Conservation (phyloP, 2,888 invertebrate genomes). For the Drosophila meridiana region DNA sequence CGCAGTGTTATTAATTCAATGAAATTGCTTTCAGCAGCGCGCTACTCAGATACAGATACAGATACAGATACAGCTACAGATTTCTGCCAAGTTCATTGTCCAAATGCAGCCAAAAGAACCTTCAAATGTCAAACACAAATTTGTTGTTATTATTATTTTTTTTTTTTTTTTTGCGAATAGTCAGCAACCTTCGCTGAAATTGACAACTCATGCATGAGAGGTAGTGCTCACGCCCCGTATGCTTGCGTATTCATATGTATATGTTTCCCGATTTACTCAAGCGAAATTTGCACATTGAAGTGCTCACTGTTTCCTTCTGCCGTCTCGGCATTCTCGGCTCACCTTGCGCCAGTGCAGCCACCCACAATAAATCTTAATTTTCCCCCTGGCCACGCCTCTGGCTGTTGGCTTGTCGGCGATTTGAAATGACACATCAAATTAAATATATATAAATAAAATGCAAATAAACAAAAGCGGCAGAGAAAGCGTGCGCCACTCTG, state of each 20-base stretch:
- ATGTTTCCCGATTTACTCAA: not conserved
- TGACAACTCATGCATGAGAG: slow-evolving; percentile 53
- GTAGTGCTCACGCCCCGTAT: slow-evolving; percentile 1
- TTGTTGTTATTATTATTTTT: slow-evolving; percentile 24
- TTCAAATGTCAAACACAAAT: slow-evolving; percentile 66
- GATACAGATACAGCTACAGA: slow-evolving; percentile 4
- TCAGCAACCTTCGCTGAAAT: slow-evolving; percentile 64
- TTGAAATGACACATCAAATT: slow-evolving; percentile 74
- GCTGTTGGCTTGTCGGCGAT: slow-evolving; percentile 50
- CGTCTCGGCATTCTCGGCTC: slow-evolving; percentile 11
- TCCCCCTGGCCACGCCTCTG: not conserved
- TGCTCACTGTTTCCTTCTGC: slow-evolving; percentile 14
- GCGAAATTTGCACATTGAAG: slow-evolving; percentile 15
- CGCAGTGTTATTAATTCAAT: slow-evolving; percentile 50
- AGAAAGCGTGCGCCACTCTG: slow-evolving; percentile 23
- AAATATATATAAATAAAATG: slow-evolving; percentile 65
- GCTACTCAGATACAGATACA: slow-evolving; percentile 19
- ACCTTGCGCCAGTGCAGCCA: slow-evolving; percentile 60
- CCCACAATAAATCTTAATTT: slow-evolving; percentile 77
- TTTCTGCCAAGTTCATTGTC: slow-evolving; percentile 72
- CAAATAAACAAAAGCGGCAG: slow-evolving; percentile 39
- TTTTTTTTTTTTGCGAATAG: slow-evolving; percentile 20
- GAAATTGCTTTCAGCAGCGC: slow-evolving; percentile 51
- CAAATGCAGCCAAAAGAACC: slow-evolving; percentile 66
- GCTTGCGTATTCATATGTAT: not conserved